These are phyloP conservation scores for Elanus axillaris DNA, from an alignment of 2,113 vertebrate species.

Conservation along the genomic window DNA sequence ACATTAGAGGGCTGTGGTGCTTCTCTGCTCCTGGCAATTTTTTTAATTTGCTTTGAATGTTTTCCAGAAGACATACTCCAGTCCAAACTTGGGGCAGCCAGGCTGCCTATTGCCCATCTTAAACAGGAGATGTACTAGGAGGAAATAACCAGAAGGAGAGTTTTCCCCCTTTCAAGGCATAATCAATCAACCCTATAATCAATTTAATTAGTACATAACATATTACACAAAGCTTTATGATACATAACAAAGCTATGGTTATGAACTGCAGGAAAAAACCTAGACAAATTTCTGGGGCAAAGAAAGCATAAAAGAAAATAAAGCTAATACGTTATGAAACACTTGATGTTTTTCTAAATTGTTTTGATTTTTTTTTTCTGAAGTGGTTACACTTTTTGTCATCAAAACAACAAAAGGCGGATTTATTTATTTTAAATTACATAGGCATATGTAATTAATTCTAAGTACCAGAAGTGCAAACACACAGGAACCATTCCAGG, in stretches of 20 bases:
- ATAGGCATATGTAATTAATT: neutral
- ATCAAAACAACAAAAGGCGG: neutral
- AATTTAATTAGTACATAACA: neutral
- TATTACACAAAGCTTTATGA: neutral
- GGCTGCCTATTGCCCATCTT: neutral
- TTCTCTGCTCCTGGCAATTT: neutral
- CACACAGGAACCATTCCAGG: neutral
- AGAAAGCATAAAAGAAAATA: neutral
- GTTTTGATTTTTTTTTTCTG: neutral
- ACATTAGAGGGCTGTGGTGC: neutral
- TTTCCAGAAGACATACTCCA: neutral
- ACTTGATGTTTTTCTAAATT: neutral
- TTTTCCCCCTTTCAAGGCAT: neutral
- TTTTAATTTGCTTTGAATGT: neutral
- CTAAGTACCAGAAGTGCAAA: neutral
- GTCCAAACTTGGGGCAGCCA: neutral
- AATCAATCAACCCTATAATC: too few relatives aligned
- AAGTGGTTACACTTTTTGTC: neutral
- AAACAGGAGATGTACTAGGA: neutral
- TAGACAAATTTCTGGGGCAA: neutral
- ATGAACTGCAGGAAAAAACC: neutral
- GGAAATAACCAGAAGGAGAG: neutral
- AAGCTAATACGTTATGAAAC: neutral
- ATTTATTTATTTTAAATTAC: neutral
- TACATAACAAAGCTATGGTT: neutral